Percentiles rank a stretch among this genome's conserved stretches.
Evolutionary conservation across 2,113 vertebrate species (phyloP).

Genomic region (Limnothrissa miodon): DNA sequence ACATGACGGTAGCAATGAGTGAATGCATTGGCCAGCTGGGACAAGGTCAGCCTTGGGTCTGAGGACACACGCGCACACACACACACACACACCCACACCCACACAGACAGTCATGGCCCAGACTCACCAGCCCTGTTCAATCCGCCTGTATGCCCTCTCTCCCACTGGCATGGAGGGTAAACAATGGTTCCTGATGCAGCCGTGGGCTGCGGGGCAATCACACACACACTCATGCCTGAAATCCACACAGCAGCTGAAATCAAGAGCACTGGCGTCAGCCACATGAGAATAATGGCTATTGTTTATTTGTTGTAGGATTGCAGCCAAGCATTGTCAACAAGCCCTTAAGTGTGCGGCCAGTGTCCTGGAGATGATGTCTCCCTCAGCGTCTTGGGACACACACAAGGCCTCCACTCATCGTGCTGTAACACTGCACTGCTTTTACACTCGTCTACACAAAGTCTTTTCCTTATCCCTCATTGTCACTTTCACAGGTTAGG

Average conservation of each 20-base stretch:
- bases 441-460: neutral
- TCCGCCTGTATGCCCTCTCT: constrained; percentile 39
- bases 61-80: neutral
- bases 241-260: constrained; percentile 14
- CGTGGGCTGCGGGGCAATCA: constrained; percentile 21
- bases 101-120: constrained; percentile 22
- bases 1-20: neutral
- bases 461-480: constrained; percentile 14
- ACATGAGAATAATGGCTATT: constrained; percentile 21
- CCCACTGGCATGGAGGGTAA: constrained; percentile 9
- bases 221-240: constrained; percentile 11
- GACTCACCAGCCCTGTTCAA: constrained; percentile 31
- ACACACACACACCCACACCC: neutral
- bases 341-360: constrained; percentile 21
- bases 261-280: neutral
- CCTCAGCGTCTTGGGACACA: constrained; percentile 24
- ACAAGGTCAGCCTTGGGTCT: neutral
- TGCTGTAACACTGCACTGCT: constrained; percentile 31
- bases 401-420: constrained; percentile 28
- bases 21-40: constrained; percentile 13
- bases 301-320: constrained; percentile 17
- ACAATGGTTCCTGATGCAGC: constrained; percentile 14
- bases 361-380: constrained; percentile 35
- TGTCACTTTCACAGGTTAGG: constrained; percentile 29
- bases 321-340: constrained; percentile 17